Percentiles rank a stretch among this genome's conserved stretches.
These are phyloP conservation scores for Hydrozoanthus tunicans DNA, from an alignment of 64 coral and sea anemone species.

Conservation along the genomic window DNA sequence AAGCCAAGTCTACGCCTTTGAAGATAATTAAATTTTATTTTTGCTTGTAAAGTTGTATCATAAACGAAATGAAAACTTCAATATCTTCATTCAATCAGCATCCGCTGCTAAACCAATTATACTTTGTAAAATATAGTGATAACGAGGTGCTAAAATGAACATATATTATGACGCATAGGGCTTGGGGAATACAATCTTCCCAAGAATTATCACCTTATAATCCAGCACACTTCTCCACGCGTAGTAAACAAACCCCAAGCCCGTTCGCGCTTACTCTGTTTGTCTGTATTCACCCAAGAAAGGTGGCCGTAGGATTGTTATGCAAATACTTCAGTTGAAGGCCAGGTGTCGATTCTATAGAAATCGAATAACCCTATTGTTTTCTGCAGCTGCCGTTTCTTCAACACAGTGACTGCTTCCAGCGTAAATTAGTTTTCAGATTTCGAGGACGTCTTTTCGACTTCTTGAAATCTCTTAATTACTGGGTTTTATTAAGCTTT, in stretches of 20 bases:
- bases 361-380: constrained; percentile 91
- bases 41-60: background rate
- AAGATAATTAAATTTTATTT: background rate
- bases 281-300: constrained; percentile 45
- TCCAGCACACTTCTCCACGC: constrained; percentile 26
- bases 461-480: constrained; percentile 39
- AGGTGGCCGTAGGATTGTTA: constrained; percentile 52
- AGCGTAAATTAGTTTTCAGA: constrained; percentile 84
- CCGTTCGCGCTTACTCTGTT: background rate
- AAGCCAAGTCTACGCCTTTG: background rate
- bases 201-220: constrained; percentile 7
- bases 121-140: background rate
- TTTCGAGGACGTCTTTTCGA: constrained; percentile 52
- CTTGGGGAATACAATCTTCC: background rate
- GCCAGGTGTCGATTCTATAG: constrained; percentile 91
- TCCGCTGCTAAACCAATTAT: constrained; percentile 13
- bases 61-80: background rate
- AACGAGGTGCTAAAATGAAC: constrained; percentile 5
- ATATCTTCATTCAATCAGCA: background rate
- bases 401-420: constrained; percentile 65
- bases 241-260: background rate
- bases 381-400: constrained; percentile 78
- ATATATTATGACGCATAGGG: background rate
- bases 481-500: background rate
- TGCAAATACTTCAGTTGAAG: constrained; percentile 35